Conservation (phyloP, 2,888 invertebrate genomes). For the Andrena chrysosceles region DNA sequence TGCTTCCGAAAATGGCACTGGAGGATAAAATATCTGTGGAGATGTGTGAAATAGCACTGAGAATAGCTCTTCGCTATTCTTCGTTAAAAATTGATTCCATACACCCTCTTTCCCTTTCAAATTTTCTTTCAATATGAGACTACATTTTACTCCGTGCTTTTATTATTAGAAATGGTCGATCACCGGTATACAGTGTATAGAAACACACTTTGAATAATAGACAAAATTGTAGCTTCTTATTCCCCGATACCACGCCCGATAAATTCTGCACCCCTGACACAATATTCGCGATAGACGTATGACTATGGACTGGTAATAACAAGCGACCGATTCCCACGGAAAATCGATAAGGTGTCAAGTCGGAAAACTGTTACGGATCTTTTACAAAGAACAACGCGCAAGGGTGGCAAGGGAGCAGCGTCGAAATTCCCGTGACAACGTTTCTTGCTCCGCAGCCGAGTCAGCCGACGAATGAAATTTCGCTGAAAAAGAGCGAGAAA, state of each 20-base stretch:
- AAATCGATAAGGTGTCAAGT: constrained; percentile 11
- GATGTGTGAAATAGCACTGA: too few relatives aligned
- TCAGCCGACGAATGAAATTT: constrained; percentile 35
- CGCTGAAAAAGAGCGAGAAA: constrained; percentile 23
- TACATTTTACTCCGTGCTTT: background rate
- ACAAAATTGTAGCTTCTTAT: background rate
- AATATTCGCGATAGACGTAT: constrained; percentile 26
- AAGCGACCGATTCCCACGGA: constrained; percentile 11
- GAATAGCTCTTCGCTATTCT: too few relatives aligned
- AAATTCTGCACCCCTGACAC: background rate
- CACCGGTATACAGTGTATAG: background rate
- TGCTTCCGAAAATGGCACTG: too few relatives aligned
- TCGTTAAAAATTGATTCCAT: too few relatives aligned
- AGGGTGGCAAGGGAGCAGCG: background rate
- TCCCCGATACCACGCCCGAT: background rate
- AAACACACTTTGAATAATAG: background rate
- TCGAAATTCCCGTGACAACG: constrained; percentile 25
- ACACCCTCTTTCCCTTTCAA: too few relatives aligned
- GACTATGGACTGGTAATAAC: constrained; percentile 22
- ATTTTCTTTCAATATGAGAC: too few relatives aligned
- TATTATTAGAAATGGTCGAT: background rate
- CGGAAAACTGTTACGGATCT: constrained; percentile 23
- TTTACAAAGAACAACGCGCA: constrained; percentile 25
- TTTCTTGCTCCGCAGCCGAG: constrained; percentile 19
- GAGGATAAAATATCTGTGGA: too few relatives aligned